Conservation (phyloP, 1,140 invertebrate genomes). For the Drosophila repleta region DNA sequence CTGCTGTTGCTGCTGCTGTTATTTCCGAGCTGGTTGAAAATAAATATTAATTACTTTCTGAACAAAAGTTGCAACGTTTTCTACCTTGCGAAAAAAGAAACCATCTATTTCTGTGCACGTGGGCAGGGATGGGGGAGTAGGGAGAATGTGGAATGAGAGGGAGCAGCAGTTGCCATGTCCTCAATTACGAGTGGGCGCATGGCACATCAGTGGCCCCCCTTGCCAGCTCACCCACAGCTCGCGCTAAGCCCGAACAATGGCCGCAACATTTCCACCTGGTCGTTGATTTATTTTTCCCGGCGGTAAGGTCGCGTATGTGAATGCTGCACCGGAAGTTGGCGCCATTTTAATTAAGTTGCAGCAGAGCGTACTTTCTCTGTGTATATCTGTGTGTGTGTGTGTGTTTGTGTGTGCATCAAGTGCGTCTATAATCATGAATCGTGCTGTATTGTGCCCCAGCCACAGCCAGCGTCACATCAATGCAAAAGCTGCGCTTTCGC, state of each 20-base stretch:
- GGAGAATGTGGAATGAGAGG: background rate
- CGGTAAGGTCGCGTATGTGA: constrained; percentile 17
- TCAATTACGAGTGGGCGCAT: constrained; percentile 17
- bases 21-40: constrained; percentile 43
- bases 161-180: constrained; percentile 5
- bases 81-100: constrained; percentile 20
- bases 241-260: constrained; percentile 54
- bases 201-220: background rate
- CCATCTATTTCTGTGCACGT: constrained; percentile 35
- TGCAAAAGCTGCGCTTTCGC: constrained; percentile 23
- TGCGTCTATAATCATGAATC: constrained; percentile 43
- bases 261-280: constrained; percentile 59
- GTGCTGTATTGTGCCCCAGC: constrained; percentile 22
- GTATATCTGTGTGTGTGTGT: constrained; percentile 1
- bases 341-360: constrained; percentile 76
- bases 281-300: constrained; percentile 51
- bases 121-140: background rate
- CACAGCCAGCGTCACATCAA: background rate
- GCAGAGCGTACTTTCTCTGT: constrained; percentile 19
- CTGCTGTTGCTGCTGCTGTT: constrained; percentile 12
- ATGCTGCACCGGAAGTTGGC: constrained; percentile 53
- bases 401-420: constrained; percentile 4
- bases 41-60: constrained; percentile 79
- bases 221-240: constrained; percentile 5
- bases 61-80: constrained; percentile 61